phyloP scores from a whole-genome alignment of 1,140 invertebrate genomes.

The Cephus cinctus region DNA sequence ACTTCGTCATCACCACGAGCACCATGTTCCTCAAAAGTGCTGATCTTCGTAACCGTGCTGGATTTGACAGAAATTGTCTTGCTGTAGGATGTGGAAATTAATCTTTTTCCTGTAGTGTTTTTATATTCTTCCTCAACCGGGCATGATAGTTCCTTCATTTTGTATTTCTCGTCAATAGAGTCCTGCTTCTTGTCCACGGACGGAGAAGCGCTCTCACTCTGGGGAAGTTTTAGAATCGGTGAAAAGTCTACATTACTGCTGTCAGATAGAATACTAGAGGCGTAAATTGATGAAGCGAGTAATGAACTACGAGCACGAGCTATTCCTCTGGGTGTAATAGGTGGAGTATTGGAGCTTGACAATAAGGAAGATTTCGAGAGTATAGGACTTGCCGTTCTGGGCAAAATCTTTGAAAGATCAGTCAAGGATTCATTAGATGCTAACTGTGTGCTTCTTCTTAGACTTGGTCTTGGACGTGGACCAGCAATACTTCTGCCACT shows the following conservation, averaged over 20 bases:
- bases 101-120: background rate
- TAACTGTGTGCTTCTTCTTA: constrained; percentile 31
- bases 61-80: background rate
- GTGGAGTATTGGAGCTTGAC: background rate
- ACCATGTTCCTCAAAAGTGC: background rate
- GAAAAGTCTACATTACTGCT: constrained; percentile 17
- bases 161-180: no score
- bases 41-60: background rate
- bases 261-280: constrained; percentile 17
- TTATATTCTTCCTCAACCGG: no score
- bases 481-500: constrained; percentile 21
- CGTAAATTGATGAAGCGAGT: constrained; percentile 7
- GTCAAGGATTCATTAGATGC: constrained; percentile 10
- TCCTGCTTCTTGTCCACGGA: no score
- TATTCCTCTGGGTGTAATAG: constrained; percentile 2
- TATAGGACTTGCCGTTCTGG: background rate
- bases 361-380: background rate
- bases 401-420: constrained; percentile 10
- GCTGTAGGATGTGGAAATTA: background rate
- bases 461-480: constrained; percentile 38
- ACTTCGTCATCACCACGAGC: constrained; percentile 6
- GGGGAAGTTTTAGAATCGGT: no score
- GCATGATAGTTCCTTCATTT: no score
- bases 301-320: background rate
- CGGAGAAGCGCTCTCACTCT: no score